Percentiles rank a stretch among this genome's conserved stretches.
Conservation (phyloP, 2,113 vertebrate genomes). For the Rhadina sibilatrix region DNA sequence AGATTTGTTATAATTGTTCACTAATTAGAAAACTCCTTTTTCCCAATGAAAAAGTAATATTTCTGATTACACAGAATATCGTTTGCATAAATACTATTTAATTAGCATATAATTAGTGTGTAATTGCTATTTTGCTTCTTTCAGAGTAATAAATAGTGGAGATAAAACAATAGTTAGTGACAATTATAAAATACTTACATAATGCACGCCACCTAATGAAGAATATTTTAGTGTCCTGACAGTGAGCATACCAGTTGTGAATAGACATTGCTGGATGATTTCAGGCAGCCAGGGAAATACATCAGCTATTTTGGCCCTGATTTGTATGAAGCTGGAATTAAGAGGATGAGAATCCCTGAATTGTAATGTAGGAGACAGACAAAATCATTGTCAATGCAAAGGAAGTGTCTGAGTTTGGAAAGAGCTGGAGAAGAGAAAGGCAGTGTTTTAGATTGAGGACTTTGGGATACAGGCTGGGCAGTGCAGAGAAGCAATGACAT, state of each 20-base stretch:
- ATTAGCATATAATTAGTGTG: background rate
- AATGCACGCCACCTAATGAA: background rate
- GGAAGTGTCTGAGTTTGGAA: background rate
- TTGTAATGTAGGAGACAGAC: background rate
- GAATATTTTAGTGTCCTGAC: background rate
- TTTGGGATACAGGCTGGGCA: background rate
- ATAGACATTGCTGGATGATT: background rate
- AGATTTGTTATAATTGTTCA: background rate
- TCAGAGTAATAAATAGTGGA: background rate
- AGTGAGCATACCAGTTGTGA: background rate
- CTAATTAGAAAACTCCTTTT: background rate
- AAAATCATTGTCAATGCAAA: background rate
- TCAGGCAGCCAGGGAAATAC: background rate
- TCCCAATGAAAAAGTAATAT: background rate
- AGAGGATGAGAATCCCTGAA: background rate
- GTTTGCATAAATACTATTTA: background rate
- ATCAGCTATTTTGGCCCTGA: background rate
- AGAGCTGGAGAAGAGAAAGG: background rate
- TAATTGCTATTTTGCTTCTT: constrained; percentile 31
- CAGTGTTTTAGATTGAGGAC: background rate
- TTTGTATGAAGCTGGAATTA: background rate
- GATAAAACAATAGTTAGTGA: constrained; percentile 23
- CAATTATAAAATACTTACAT: constrained; percentile 1
- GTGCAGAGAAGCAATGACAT: background rate
- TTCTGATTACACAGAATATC: background rate